Conservation (phyloP, 2,113 vertebrate species). For the Peromyscus californicus region DNA sequence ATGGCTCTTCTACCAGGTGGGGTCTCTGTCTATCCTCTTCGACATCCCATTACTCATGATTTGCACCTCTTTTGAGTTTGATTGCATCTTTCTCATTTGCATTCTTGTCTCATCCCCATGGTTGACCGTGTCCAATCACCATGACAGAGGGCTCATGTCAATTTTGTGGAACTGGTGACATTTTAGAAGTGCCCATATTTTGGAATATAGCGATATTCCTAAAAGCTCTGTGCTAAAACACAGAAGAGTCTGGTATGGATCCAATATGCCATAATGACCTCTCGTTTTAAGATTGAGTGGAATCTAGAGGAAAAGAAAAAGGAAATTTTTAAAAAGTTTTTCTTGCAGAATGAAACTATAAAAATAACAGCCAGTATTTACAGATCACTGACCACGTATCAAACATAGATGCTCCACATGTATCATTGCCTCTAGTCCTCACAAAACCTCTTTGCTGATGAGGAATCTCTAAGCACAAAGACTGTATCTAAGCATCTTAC, state of each 20-base stretch:
- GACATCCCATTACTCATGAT: background rate
- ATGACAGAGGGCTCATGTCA: background rate
- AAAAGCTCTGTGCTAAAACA: slow-evolving; percentile 43
- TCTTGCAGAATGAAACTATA: slow-evolving; percentile 33
- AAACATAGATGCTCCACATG: background rate
- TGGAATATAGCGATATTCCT: background rate
- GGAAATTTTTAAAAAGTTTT: background rate
- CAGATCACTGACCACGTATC: background rate
- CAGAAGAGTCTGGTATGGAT: background rate
- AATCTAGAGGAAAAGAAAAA: slow-evolving; percentile 9
- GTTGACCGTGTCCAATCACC: background rate
- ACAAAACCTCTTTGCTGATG: background rate
- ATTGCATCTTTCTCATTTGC: background rate
- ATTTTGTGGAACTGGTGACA: background rate
- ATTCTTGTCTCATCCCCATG: background rate
- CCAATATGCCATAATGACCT: slow-evolving; percentile 13
- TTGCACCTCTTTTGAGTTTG: background rate
- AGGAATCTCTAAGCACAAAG: background rate
- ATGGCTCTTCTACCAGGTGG: background rate
- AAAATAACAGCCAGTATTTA: slow-evolving; percentile 38
- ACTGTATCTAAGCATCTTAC: background rate
- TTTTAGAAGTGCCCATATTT: background rate
- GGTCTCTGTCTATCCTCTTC: background rate
- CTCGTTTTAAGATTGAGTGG: slow-evolving; percentile 29
- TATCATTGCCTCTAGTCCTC: background rate